Evolutionary conservation across 2,797 vertebrate genomes (phyloP), one percentile per base, ranked within the genome.

Genomic region (Dicrostonyx torquatus): DNA sequence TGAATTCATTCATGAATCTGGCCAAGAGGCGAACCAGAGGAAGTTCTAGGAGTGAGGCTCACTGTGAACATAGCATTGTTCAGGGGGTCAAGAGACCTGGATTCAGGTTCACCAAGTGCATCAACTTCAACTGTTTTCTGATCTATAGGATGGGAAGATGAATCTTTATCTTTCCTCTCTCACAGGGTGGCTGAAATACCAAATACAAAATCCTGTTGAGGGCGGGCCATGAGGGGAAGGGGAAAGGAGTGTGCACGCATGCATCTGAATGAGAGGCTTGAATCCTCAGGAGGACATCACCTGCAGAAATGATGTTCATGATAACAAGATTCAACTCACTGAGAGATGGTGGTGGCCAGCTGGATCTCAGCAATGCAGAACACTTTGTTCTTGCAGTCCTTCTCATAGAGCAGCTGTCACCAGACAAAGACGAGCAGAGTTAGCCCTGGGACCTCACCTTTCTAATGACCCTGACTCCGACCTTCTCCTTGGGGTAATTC

Each of bases 331-430:
- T 1, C 22, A 18, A 98, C 98, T 98, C 96, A 98, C 98, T 92
- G 96, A 29, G 98, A 97, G 34, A 94, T 58, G 58, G 94, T 89
- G 68, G 97, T 87, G 66, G 58, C 86, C 97, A 98, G 7, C 62
- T 96, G 92, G 43, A 99, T 94, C 0, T 66, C 45, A 15, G 98
- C 97, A 10, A 97, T 20, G 91, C 98, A 99, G 18, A 73, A 45
- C 20, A 76, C 18, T 82, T 84, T 90, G 68, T 98, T 89, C 11
- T 14, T 85, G 95, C 99, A 99, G 55, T 97, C 96, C 94, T 97
- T 97, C 96, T 97, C 94, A 43, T 98, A 98, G 20, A 94, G 91
- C 94, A 99, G 96, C 99, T 99, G 97, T 64, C 96, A 97, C 12
- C 79, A 97, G 96, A 93, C 77, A 96, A 40, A 64, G 53, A 76